Base-by-base conservation (phyloP, 2,888 invertebrate genomes). In the Dorcus hopei region DNA sequence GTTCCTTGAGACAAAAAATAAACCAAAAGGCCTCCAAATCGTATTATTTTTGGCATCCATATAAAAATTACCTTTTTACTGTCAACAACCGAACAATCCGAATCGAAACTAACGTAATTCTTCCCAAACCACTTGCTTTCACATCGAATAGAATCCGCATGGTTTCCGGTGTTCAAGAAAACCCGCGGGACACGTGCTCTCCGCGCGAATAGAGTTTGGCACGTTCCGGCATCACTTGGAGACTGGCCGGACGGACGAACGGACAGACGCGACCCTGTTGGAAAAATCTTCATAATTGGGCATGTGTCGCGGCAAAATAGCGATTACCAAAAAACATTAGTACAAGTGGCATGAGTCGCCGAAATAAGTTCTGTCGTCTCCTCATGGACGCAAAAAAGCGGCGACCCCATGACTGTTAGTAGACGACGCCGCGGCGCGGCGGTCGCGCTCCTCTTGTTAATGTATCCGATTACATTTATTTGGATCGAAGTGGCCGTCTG, bases 341-440 rank as follows among this genome's bases (percentile, higher is more conserved):
- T 52, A 57, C 57, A 57, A 57, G 57, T 57, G 57, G 57, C 38
- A 38, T 47, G 39, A 48, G 64, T 61, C 65, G 65, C 65, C 65
- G 59, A 57, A 53, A 49, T 51, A 62, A 62, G 53, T 52, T 61
- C 57, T 53, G 50, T 49, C 54, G 51, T 45, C 26, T 33, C 26
- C 26, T 6, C 26, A 51, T 49, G 9, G 56, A 56, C 45, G 57
- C 45, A 61, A 61, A 64, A 64, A 64, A 64, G 59, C 58, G 61
- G 64, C 64, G 62, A 57, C 57, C 57, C 52, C 40, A 45, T 45
- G 51, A 51, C 50, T 38, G 51, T 51, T 33, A 33, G 26, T 33
- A 33, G 45, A 39, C 57, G 57, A 16, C 45, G 45, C 45, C 45
- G 45, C 45, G 45, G 16, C 45, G 45, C 45, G 45, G 16, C 9